Evolutionary conservation across 2,888 invertebrate species (phyloP).

Genomic region (Drosophila infuscata): DNA sequence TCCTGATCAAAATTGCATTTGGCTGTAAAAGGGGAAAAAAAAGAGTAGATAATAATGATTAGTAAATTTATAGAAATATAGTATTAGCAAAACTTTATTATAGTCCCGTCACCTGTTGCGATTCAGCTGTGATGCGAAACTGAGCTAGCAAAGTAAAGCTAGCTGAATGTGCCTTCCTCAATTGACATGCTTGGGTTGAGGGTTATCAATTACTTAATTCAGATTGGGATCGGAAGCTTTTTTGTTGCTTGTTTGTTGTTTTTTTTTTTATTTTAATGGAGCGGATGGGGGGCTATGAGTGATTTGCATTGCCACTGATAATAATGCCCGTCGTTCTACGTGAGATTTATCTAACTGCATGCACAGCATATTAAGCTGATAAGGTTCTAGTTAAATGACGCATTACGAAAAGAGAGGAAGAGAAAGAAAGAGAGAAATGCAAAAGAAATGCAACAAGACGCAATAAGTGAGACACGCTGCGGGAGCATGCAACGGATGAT

Average conservation of each 20-base stretch:
- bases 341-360: slow-evolving; percentile 61
- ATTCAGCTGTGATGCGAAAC: slow-evolving; percentile 37
- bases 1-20: slow-evolving; percentile 85
- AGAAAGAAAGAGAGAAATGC: slow-evolving; percentile 3
- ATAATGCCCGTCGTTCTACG: slow-evolving; percentile 48
- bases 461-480: slow-evolving; percentile 5
- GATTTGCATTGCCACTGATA: slow-evolving; percentile 34
- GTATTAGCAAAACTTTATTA: not conserved
- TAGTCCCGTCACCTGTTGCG: slow-evolving; percentile 41
- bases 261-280: not conserved
- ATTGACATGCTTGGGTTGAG: slow-evolving; percentile 54
- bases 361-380: slow-evolving; percentile 40
- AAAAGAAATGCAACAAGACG: slow-evolving; percentile 11
- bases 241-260: not conserved
- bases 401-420: slow-evolving; percentile 38
- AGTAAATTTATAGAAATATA: slow-evolving; percentile 1
- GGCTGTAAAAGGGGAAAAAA: slow-evolving; percentile 69
- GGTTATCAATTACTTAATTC: slow-evolving; percentile 73
- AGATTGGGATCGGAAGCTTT: slow-evolving; percentile 33
- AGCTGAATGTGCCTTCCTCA: slow-evolving; percentile 5
- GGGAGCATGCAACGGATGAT: not conserved
- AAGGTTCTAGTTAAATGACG: slow-evolving; percentile 62
- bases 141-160: slow-evolving; percentile 33
- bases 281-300: slow-evolving; percentile 32
- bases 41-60: slow-evolving; percentile 10